Conservation (phyloP, 2,113 vertebrate species). For the Antidorcas marsupialis region DNA sequence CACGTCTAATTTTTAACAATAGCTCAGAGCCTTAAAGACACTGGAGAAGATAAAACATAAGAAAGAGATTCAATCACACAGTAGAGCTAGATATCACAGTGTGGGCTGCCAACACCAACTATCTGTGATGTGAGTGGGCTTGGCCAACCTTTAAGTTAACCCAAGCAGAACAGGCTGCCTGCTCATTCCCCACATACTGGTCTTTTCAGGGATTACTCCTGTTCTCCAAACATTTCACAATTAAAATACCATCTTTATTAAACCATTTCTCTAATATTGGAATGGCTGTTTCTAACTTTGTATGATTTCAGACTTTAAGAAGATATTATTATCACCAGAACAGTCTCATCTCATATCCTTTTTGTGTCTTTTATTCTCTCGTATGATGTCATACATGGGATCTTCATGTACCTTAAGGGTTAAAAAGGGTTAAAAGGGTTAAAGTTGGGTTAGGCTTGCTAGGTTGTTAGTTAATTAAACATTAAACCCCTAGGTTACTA, state of each 20-base stretch:
- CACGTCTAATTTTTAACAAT: not conserved
- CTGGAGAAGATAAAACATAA: not conserved
- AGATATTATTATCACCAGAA: not conserved
- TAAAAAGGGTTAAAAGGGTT: constrained; percentile 32
- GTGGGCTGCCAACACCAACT: not conserved
- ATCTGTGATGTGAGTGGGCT: not conserved
- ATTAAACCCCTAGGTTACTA: not conserved
- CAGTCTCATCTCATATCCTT: constrained; percentile 90
- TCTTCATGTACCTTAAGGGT: constrained; percentile 92
- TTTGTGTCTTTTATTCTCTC: constrained; percentile 92
- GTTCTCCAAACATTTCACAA: not conserved
- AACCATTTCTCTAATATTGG: not conserved
- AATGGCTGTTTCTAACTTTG: not conserved
- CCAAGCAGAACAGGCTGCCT: not conserved
- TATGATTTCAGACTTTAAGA: not conserved
- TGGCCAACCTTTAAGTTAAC: not conserved
- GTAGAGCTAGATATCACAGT: not conserved
- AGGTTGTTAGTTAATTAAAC: not conserved
- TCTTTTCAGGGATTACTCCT: not conserved
- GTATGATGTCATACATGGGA: constrained; percentile 95
- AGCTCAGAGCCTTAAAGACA: not conserved
- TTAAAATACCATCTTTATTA: not conserved
- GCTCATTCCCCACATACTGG: not conserved
- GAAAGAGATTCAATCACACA: not conserved
- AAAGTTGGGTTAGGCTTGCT: not conserved